Base-by-base conservation (phyloP, 2,113 vertebrate species). In the Peromyscus californicus region DNA sequence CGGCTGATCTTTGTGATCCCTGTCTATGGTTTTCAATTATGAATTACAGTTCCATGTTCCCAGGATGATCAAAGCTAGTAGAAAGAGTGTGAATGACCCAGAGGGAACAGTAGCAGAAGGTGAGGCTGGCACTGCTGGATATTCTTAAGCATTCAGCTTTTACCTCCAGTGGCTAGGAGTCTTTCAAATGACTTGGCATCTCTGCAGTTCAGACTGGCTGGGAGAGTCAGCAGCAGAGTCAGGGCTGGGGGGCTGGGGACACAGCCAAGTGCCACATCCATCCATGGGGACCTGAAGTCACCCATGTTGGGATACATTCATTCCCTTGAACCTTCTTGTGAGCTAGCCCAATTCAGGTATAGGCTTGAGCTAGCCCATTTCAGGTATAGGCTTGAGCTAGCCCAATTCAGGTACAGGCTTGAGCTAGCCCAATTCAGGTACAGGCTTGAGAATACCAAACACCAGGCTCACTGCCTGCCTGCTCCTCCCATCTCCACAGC, bases 271-370 rank as follows among this genome's bases (percentile, higher is more conserved):
- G 67, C 8, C 0, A 5, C 16, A 17, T 11, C 70, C 17, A 48
- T 16, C 65, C 26, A 9, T 1, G 3, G 36, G 22, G 17, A 5
- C 15, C 3, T 0, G 15, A 70, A 67, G 39, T n/a, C 16, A 72
- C 69, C 48, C 61, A 39, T 0, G 0, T 2, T 45, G 5, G n/a
- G 31, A 67, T 10, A 10, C 5, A 33, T 19, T 51, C n/a, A 2
- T 16, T 79, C 83, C 79, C 59, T 16, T 54, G 4, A 72, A 88
- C 72, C 12, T 48, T 67, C 45, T 48, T 26, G 79, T 8, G 1
- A 36, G 51, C n/a, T 0, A n/a, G 67, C 59, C 88, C 87, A 26
- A 13, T 84, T 61, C 83, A 10, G 65, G 8, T 36, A 31, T 11
- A 31, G 65, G 33, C 45, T 48, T 8, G 1, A 36, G 59, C n/a